phyloP scores from a whole-genome alignment of 2,888 invertebrate species.

The Dastarcus helophoroides region DNA sequence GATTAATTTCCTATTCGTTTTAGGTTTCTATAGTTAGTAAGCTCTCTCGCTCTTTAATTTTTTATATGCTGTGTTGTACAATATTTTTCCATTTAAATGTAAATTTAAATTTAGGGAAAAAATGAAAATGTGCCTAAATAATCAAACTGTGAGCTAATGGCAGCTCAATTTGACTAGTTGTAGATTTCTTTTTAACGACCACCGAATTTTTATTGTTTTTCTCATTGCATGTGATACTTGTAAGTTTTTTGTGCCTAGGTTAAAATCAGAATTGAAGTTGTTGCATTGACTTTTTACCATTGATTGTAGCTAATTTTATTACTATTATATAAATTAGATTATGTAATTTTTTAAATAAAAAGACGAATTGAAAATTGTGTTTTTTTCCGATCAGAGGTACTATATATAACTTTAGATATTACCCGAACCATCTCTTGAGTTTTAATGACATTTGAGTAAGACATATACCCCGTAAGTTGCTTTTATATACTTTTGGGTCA shows the following conservation, averaged over 20 bases:
- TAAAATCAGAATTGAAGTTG: conserved; percentile 5
- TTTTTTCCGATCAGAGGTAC: too few relatives aligned
- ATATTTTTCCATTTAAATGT: too few relatives aligned
- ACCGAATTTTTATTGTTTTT: too few relatives aligned
- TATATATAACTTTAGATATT: too few relatives aligned
- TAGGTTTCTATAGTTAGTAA: conserved; percentile 3
- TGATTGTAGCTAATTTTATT: conserved; percentile 20
- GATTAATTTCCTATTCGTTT: conserved; percentile 4
- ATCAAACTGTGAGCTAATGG: conserved; percentile 8
- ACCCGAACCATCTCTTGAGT: too few relatives aligned
- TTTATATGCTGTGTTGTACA: too few relatives aligned
- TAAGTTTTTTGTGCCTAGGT: conserved; percentile 6
- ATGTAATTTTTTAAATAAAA: conserved; percentile 23
- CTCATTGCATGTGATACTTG: conserved; percentile 10
- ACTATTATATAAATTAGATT: conserved; percentile 19
- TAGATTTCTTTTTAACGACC: too few relatives aligned
- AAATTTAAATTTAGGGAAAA: too few relatives aligned
- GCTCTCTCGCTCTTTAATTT: too few relatives aligned
- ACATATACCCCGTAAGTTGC: too few relatives aligned
- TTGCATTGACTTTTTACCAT: conserved; percentile 15
- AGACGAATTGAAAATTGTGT: conserved; percentile 1
- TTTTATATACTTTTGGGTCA: too few relatives aligned
- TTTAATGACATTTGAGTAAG: too few relatives aligned
- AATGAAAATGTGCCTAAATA: conserved; percentile 11
- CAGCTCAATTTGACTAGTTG: conserved; percentile 8